A percentile compares a stretch with the other conserved stretches of the same genome.
Conservation (phyloP, 1,140 invertebrate species). For the Euborellia annulipes region DNA sequence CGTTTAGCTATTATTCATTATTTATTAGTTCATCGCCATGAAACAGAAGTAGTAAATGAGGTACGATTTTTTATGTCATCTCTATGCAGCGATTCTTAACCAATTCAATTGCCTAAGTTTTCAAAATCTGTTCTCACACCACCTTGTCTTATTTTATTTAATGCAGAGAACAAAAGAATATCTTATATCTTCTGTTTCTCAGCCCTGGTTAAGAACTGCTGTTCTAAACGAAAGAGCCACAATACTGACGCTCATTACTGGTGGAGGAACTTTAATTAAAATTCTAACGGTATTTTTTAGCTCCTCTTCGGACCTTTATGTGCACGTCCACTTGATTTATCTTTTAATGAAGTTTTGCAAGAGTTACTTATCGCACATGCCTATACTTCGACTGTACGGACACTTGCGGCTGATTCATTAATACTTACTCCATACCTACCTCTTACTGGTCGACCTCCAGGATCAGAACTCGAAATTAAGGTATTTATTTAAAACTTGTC, state of each 20-base stretch:
- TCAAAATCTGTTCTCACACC: too few relatives aligned
- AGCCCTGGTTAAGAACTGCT: too few relatives aligned
- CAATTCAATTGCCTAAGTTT: too few relatives aligned
- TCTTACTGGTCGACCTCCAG: conserved; percentile 41
- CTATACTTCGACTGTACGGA: conserved; percentile 50
- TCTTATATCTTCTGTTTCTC: too few relatives aligned
- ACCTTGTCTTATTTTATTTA: too few relatives aligned
- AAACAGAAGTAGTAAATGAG: conserved; percentile 50
- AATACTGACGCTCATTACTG: too few relatives aligned
- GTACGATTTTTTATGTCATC: conserved; percentile 26
- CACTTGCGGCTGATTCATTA: conserved; percentile 48
- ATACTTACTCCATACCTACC: conserved; percentile 49
- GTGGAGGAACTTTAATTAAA: too few relatives aligned
- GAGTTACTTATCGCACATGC: conserved; percentile 59
- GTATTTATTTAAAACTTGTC: conserved; percentile 15
- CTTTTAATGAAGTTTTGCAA: conserved; percentile 46
- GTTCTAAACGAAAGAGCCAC: too few relatives aligned
- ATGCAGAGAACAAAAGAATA: too few relatives aligned
- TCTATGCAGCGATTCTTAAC: not conserved
- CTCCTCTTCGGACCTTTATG: too few relatives aligned
- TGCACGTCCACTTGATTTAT: conserved; percentile 31
- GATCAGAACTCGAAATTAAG: conserved; percentile 32
- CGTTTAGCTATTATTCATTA: conserved; percentile 62
- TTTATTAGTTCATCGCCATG: conserved; percentile 53
- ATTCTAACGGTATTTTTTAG: too few relatives aligned